Evolutionary conservation across 2,888 invertebrate genomes (phyloP), one percentile per base, ranked within the genome.

Genomic region (Boloria euphrosyne): DNA sequence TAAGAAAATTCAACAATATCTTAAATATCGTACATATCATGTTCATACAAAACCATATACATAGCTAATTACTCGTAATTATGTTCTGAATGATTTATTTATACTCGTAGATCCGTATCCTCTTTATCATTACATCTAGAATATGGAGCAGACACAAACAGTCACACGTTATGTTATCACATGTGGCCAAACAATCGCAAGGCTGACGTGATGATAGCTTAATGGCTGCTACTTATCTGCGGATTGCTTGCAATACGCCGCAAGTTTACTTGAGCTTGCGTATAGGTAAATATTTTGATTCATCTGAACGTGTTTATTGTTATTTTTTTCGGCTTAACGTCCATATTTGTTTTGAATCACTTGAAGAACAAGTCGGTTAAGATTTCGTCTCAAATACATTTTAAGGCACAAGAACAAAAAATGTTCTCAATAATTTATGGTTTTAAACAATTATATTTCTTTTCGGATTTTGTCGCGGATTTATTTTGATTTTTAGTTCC

Each of bases 141-240:
- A 27, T 22, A 51, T 38, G 31, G 18, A 13, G 7, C 53, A 67
- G 62, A 72, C 66, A 66, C 71, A 70, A 73, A 74, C 73, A 69
- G 73, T 77, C 76, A 72, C 77, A 77, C 76, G 76, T 67, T 71
- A 51, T 69, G 69, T 72, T 65, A 52, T 59, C 52, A 38, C 73
- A 75, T 76, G 70, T 75, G 76, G 71, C 67, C 65, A 71, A 72
- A 76, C 75, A 75, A 67, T 73, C 78, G 77, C 80, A 79, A 82
- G 81, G 80, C 66, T 77, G 67, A 62, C 50, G 74, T 71, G 86
- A 75, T 78, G 87, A 88, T 76, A 79, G 80, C 74, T 82, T 87
- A 78, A 88, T 84, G 71, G 74, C 71, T 69, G 52, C 46, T 47
- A 51, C 14, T 53, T 52, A 52, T 57, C 63, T 51, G 50, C 50